A percentile compares a stretch with the other conserved stretches of the same genome.
Evolutionary conservation across 2,113 vertebrate genomes (phyloP).

Genomic region (Sapayoa aenigma): DNA sequence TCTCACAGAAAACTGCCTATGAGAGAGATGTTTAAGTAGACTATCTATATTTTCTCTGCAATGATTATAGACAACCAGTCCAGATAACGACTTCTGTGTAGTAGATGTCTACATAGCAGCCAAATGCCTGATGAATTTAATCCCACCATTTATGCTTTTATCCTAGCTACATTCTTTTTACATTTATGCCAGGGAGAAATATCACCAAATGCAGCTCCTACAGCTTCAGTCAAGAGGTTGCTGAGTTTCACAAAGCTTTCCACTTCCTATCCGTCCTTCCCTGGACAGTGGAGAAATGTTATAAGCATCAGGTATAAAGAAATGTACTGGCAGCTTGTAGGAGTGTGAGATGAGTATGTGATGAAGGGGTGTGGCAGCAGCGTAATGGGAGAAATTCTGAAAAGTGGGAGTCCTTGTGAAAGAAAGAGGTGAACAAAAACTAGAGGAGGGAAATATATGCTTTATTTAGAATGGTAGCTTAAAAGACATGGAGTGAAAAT

Average conservation of each 20-base stretch:
- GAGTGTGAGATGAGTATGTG: conserved; percentile 40
- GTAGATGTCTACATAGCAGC: neutral
- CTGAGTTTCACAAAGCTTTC: neutral
- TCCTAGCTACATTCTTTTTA: neutral
- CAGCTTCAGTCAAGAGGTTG: neutral
- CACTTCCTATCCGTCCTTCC: neutral
- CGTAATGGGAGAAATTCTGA: conserved; percentile 29
- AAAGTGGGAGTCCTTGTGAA: conserved; percentile 42
- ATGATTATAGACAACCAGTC: neutral
- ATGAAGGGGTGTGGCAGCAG: conserved; percentile 33
- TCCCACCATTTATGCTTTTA: neutral
- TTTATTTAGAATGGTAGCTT: neutral
- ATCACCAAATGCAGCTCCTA: neutral
- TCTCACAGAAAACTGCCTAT: neutral
- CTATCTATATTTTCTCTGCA: neutral
- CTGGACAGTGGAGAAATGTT: neutral
- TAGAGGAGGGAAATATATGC: neutral
- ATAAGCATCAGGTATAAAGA: conserved; percentile 40
- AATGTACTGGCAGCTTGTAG: conserved; percentile 31
- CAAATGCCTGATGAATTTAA: neutral
- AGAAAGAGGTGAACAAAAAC: conserved; percentile 30
- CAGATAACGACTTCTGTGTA: neutral
- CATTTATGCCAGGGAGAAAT: neutral
- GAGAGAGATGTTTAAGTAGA: neutral
- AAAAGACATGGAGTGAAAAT: neutral